Base-by-base conservation (phyloP, 2,888 invertebrate species). In the Ophion slaviceki region DNA sequence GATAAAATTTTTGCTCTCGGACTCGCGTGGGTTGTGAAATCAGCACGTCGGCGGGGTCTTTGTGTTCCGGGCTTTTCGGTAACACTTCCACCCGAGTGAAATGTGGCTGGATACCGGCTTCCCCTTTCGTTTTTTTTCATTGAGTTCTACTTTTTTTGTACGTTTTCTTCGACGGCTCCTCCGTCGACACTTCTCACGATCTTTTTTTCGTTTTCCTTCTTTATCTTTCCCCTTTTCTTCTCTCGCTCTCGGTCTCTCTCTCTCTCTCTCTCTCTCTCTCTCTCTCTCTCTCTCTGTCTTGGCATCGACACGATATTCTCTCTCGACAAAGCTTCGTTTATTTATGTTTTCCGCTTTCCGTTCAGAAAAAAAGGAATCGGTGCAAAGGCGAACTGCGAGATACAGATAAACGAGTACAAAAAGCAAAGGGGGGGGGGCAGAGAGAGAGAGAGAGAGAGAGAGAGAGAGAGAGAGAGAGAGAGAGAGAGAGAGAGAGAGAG, bases 1-100 rank as follows among this genome's bases (percentile, higher is more conserved):
- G 67, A 80, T 80, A 80, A 80, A 75, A 76, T 80, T 80, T 84
- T 84, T 66, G 71, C 61, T 80, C 80, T 10, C 76, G 59, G 53
- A 20, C 59, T 47, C 17, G 66, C 40, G 76, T 47, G 84, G 71
- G 59, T 57, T 47, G 71, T 59, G 45, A 66, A 78, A 76, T 66
- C 80, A 66, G 59, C 75, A 62, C 24, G 40, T 28, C 40, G n/a
- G 61, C 11, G 40, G 59, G 64, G 67, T 71, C 71, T 14, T 17
- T 32, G 62, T 11, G 53, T 64, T 67, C 84, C 47, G 47, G 53
- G 61, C 57, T 78, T 78, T 70, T 59, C 78, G 70, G 61, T 78
- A 70, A 70, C 61, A 53, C 68, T 70, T 78, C 47, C 61, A 28
- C 47, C 28, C 40, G 67, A 62, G 77, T 76, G 67, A 84, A 84